Conservation (phyloP, 2,113 vertebrate genomes). For the Laterallus jamaicensis region DNA sequence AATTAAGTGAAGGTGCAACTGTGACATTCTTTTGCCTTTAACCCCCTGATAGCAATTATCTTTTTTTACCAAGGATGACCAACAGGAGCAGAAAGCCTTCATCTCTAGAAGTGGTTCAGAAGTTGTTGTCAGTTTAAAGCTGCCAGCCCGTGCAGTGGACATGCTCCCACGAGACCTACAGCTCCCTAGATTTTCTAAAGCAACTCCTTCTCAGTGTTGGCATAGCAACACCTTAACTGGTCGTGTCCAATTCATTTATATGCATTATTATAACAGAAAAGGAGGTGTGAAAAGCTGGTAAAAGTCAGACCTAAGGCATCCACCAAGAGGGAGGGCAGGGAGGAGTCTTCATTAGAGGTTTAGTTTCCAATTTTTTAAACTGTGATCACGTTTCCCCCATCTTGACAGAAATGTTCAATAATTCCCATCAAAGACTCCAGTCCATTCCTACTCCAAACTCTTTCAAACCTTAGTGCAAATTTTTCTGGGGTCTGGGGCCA, state of each 20-base stretch:
- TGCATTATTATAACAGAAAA: not conserved
- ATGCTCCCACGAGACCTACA: fast-evolving
- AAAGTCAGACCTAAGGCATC: not conserved
- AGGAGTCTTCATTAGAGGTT: not conserved
- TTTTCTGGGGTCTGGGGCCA: not conserved
- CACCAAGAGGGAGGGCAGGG: not conserved
- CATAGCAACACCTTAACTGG: not conserved
- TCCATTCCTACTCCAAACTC: not conserved
- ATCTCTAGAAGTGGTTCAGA: not conserved
- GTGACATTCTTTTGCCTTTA: not conserved
- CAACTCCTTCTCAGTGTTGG: not conserved
- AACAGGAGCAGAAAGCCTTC: not conserved
- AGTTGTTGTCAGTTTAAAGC: not conserved
- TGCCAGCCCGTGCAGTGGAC: not conserved
- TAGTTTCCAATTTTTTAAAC: not conserved
- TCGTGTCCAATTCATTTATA: not conserved
- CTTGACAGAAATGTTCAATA: not conserved
- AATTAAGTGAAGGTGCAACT: not conserved
- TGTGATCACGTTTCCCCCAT: not conserved
- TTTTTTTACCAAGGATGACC: not conserved
- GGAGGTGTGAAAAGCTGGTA: not conserved
- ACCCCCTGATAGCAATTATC: not conserved
- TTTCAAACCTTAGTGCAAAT: not conserved
- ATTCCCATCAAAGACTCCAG: not conserved
- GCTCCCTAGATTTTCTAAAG: not conserved